These are phyloP conservation scores for Clinocottus analis DNA, from an alignment of 2,113 vertebrate species.

Conservation along the genomic window DNA sequence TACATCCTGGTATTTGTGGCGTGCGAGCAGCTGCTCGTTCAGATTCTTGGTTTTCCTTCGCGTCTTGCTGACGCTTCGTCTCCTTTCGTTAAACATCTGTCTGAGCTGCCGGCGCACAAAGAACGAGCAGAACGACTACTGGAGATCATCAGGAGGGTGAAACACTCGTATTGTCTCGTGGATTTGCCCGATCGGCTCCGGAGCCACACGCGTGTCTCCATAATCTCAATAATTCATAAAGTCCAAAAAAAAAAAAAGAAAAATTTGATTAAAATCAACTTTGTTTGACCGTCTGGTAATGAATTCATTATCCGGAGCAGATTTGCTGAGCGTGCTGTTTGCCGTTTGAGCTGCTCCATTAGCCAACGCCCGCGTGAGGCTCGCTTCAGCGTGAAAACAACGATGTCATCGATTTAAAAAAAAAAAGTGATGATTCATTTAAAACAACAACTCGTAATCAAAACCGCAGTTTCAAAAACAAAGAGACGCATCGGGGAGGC, in stretches of 20 bases:
- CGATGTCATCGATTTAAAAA: slow-evolving; percentile 6
- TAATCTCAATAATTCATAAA: no score
- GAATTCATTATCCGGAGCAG: slow-evolving; percentile 12
- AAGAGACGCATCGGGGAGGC: no score
- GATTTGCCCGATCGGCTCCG: no score
- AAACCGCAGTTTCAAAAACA: no score
- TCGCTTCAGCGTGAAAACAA: background rate
- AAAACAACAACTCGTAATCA: background rate
- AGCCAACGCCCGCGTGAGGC: background rate
- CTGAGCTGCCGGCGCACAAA: slow-evolving; percentile 30
- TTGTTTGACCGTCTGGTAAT: slow-evolving; percentile 6
- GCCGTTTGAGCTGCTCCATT: background rate
- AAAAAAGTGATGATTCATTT: background rate
- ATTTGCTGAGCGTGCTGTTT: slow-evolving; percentile 10
- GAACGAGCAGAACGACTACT: slow-evolving; percentile 17
- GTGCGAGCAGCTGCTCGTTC: slow-evolving; percentile 39
- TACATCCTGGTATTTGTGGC: slow-evolving; percentile 22
- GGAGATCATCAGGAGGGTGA: slow-evolving; percentile 2
- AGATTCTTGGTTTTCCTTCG: no score
- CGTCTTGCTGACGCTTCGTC: background rate
- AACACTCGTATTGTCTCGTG: slow-evolving; percentile 9
- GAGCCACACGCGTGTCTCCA: no score
- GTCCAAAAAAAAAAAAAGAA: no score
- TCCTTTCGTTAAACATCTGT: slow-evolving; percentile 34
- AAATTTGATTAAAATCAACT: background rate